A percentile compares a stretch with the other conserved stretches of the same genome.
These are phyloP conservation scores for Samia ricini DNA, from an alignment of 1,140 invertebrate genomes.

Conservation along the genomic window DNA sequence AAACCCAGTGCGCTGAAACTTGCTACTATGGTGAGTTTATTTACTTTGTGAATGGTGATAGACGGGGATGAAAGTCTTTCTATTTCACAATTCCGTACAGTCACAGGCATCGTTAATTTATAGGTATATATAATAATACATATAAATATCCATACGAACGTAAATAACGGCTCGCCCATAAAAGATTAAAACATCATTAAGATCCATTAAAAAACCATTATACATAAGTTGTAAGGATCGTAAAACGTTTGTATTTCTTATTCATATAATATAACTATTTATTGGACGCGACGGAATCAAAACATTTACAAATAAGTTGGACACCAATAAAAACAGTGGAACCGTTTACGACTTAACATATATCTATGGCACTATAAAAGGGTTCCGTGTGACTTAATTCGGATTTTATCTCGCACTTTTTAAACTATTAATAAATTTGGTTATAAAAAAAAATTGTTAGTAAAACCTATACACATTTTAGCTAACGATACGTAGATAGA, in stretches of 20 bases:
- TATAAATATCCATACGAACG: neutral
- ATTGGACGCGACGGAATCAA: conserved; percentile 21
- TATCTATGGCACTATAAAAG: neutral
- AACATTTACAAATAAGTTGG: conserved; percentile 42
- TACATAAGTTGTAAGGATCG: conserved; percentile 21
- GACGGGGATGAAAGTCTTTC: too few relatives aligned
- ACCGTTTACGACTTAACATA: conserved; percentile 37
- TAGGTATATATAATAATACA: too few relatives aligned
- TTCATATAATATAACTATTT: conserved; percentile 19
- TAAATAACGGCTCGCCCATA: conserved; percentile 19
- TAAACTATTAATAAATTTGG: neutral
- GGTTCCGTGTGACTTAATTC: neutral
- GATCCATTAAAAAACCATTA: conserved; percentile 27
- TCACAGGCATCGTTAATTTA: too few relatives aligned
- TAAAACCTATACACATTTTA: too few relatives aligned
- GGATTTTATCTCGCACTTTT: neutral
- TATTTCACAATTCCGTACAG: too few relatives aligned
- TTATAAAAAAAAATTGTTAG: too few relatives aligned
- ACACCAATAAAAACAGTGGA: conserved; percentile 41
- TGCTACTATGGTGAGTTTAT: too few relatives aligned
- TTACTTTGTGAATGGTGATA: too few relatives aligned
- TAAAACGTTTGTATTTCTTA: conserved; percentile 19
- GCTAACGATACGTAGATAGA: too few relatives aligned
- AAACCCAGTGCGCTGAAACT: too few relatives aligned
- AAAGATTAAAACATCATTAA: conserved; percentile 27